Conservation (phyloP, 2,888 invertebrate species). For the Scaptomyza flava region DNA sequence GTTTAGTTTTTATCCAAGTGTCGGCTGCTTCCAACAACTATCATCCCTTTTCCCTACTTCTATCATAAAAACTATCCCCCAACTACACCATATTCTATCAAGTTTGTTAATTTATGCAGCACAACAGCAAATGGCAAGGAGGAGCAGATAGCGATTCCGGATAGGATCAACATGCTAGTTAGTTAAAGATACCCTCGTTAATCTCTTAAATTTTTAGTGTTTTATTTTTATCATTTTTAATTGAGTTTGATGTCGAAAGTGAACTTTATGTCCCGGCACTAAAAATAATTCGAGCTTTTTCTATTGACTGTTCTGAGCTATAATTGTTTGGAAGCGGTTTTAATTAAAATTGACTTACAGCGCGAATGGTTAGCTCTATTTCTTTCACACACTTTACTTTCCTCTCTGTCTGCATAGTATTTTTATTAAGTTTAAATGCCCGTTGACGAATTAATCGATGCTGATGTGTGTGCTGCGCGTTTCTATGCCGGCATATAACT, state of each 20-base stretch:
- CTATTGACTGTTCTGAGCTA: constrained; percentile 36
- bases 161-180: constrained; percentile 45
- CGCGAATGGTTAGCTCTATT: background rate
- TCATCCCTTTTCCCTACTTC: background rate
- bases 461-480: constrained; percentile 7
- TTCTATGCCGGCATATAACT: constrained; percentile 10
- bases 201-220: background rate
- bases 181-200: constrained; percentile 47
- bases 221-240: constrained; percentile 57
- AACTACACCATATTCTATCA: constrained; percentile 37
- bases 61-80: background rate
- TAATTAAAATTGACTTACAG: constrained; percentile 71
- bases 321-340: constrained; percentile 76
- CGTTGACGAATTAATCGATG: constrained; percentile 52
- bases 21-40: background rate
- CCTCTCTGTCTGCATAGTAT: background rate
- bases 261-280: constrained; percentile 62
- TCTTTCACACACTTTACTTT: background rate
- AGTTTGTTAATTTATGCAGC: constrained; percentile 78
- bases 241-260: constrained; percentile 74
- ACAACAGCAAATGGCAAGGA: constrained; percentile 24
- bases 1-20: constrained; percentile 69
- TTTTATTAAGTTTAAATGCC: constrained; percentile 53
- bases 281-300: constrained; percentile 17
- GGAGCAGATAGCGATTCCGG: constrained; percentile 2